Conservation (phyloP, 2,888 invertebrate species). For the Anodontia alba region DNA sequence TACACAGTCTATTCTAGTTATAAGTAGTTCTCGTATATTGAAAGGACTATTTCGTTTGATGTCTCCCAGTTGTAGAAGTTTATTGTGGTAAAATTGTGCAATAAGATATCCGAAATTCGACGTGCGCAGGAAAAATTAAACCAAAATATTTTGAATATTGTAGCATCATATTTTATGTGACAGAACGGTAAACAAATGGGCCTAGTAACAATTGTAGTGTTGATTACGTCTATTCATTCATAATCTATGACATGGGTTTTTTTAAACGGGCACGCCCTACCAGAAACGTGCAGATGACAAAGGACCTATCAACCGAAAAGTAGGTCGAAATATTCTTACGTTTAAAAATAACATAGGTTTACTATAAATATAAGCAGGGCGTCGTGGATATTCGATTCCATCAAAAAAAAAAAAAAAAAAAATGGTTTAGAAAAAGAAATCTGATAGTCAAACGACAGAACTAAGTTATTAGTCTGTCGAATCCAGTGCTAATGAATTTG, state of each 20-base stretch:
- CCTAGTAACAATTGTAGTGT: conserved; percentile 1
- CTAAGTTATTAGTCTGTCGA: too few species aligned
- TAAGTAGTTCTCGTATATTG: too few species aligned
- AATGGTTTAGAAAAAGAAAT: too few species aligned
- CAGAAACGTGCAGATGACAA: background rate
- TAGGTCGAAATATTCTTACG: background rate
- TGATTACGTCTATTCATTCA: background rate
- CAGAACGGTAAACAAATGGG: background rate
- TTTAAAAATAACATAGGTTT: too few species aligned
- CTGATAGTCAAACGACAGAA: too few species aligned
- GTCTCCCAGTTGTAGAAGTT: too few species aligned
- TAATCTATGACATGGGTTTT: conserved; percentile 6
- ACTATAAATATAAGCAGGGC: too few species aligned
- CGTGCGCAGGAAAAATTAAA: conserved; percentile 3
- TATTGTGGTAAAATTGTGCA: conserved; percentile 1
- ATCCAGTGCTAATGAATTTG: too few species aligned
- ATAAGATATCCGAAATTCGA: background rate
- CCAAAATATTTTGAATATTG: conserved; percentile 5
- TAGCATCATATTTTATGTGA: conserved; percentile 14
- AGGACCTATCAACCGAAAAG: background rate
- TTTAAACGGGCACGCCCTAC: conserved; percentile 9
- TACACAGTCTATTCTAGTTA: too few species aligned
- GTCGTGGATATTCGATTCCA: too few species aligned
- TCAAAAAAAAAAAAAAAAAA: too few species aligned
- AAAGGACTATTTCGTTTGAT: too few species aligned